Evolutionary conservation across 1,140 invertebrate genomes (phyloP).

Genomic region (Drosophila nigrodunni): DNA sequence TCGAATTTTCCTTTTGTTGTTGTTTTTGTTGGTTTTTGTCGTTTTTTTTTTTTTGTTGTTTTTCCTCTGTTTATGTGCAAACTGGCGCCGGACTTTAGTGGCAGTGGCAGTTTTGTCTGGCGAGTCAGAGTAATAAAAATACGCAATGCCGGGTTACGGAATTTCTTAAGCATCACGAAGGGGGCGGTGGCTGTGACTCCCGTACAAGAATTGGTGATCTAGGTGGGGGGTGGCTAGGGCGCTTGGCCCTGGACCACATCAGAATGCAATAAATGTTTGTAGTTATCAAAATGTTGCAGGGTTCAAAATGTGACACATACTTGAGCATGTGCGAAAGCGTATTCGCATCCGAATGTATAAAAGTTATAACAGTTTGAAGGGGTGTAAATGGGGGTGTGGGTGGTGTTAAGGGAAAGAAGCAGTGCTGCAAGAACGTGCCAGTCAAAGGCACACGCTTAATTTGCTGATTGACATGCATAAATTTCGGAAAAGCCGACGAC

Average conservation of each 20-base stretch:
- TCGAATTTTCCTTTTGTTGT: slow-evolving; percentile 8
- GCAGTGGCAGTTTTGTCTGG: slow-evolving; percentile 74
- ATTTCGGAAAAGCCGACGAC: slow-evolving; percentile 64
- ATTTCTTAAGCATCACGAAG: neutral
- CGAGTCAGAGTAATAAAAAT: slow-evolving; percentile 67
- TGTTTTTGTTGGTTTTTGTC: slow-evolving; percentile 41
- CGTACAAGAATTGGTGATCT: too few relatives aligned
- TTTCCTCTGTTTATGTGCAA: slow-evolving; percentile 64
- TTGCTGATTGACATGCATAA: slow-evolving; percentile 71
- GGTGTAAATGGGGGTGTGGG: neutral
- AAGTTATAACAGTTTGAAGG: slow-evolving; percentile 16
- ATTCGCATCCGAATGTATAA: slow-evolving; percentile 8
- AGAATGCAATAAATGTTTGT: slow-evolving; percentile 65
- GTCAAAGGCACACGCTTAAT: slow-evolving; percentile 51
- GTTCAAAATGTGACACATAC: slow-evolving; percentile 26
- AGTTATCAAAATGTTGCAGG: slow-evolving; percentile 60
- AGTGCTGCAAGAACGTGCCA: slow-evolving; percentile 27
- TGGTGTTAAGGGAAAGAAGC: neutral
- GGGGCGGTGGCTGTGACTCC: neutral
- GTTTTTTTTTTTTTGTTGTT: slow-evolving; percentile 41
- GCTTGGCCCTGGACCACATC: slow-evolving; percentile 36
- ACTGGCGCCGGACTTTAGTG: slow-evolving; percentile 73
- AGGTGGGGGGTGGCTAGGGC: neutral
- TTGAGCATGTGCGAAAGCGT: slow-evolving; percentile 2
- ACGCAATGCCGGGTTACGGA: slow-evolving; percentile 34